phyloP scores from a whole-genome alignment of 1,140 invertebrate species.

The Leptopilina boulardi region DNA sequence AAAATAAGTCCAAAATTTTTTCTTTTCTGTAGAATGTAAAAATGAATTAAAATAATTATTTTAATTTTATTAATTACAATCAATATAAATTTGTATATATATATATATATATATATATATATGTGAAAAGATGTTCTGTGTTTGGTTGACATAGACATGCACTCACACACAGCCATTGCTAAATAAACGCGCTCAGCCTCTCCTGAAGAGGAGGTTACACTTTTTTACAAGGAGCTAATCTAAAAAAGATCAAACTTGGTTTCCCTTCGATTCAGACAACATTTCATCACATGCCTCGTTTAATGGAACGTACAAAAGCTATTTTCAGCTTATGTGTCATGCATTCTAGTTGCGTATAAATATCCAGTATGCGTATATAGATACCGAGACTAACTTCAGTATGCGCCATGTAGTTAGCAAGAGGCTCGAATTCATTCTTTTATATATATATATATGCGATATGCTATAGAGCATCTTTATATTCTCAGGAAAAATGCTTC shows the following conservation, averaged over 20 bases:
- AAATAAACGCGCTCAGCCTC: too few species aligned
- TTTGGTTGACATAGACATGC: too few species aligned
- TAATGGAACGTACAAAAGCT: slow-evolving; percentile 63
- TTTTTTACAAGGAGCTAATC: slow-evolving; percentile 9
- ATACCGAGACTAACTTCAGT: slow-evolving; percentile 30
- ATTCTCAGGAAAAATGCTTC: neutral
- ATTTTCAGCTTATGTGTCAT: slow-evolving; percentile 64
- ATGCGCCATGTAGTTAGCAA: slow-evolving; percentile 23
- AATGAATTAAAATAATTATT: too few species aligned
- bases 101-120: too few species aligned
- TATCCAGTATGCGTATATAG: slow-evolving; percentile 47
- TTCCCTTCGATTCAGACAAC: slow-evolving; percentile 56
- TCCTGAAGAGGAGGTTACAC: neutral
- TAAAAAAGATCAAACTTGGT: slow-evolving; percentile 35
- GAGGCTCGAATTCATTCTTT: slow-evolving; percentile 18
- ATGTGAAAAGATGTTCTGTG: too few species aligned
- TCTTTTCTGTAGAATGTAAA: too few species aligned
- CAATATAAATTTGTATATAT: too few species aligned
- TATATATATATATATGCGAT: too few species aligned
- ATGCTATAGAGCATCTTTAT: slow-evolving; percentile 23
- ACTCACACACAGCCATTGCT: too few species aligned
- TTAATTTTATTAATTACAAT: too few species aligned
- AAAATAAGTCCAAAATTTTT: too few species aligned
- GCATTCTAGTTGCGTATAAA: slow-evolving; percentile 62
- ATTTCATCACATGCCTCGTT: slow-evolving; percentile 57